Evolutionary conservation across 2,113 vertebrate species (phyloP), one percentile per base, ranked within the genome.

Genomic region (Phainopepla nitens): DNA sequence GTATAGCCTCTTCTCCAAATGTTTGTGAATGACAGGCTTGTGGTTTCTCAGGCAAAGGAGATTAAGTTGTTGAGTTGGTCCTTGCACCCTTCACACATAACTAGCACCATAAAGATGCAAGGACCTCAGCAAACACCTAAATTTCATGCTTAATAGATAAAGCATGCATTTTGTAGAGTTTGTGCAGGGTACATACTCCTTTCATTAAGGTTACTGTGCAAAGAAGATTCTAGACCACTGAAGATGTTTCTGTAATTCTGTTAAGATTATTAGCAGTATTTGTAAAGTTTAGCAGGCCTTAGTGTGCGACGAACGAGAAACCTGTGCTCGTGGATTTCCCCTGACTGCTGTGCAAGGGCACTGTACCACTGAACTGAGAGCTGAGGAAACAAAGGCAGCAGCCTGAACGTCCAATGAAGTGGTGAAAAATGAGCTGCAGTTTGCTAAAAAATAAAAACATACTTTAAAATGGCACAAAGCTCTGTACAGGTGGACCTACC

Each of bases 91-190:
- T 97, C 96, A 97, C 91, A 97, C 93, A 94, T 83, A 97, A 97
- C 97, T 98, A 98, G 98, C 98, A 98, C 98, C 98, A 88, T 96
- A 96, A 95, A 96, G 93, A 96, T 93, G 93, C 95, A 98, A 98
- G 97, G 97, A 97, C 96, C 90, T 95, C 36, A 87, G 97, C 97
- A 95, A 95, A 98, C 93, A 72, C 85, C 91, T 95, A 95, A 56
- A 92, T 78, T 91, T 96, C 98, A 98, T 97, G 97, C 98, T 98
- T 96, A 91, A 51, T 75, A 90, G 76, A 85, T 94, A 90, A 97
- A 97, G 97, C 98, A 97, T 98, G 98, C 98, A 97, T 31, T 83
- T 75, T 69, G 64, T 49, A 91, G 68, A 80, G 94, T 92, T 89
- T 96, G 95, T 83, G 97, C 75, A 96, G 65, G 53, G 41, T 96